A percentile compares a stretch with the other conserved stretches of the same genome.
Conservation (phyloP, 2,888 invertebrate genomes). For the Acrobeloides nanus region DNA sequence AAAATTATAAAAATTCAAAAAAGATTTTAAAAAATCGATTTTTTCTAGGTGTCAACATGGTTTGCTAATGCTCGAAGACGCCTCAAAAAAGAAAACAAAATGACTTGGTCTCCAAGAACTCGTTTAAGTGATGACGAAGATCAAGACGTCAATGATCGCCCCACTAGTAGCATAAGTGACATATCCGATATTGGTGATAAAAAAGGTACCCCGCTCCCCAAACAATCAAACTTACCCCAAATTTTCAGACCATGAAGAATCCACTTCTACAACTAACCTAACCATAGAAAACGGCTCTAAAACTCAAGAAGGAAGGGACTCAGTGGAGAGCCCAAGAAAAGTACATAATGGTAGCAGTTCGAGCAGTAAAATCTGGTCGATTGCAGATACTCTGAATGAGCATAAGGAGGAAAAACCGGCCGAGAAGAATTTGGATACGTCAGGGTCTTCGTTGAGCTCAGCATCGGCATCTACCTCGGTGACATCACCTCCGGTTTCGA, state of each 20-base stretch:
- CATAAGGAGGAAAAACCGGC: too few species aligned
- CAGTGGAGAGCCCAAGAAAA: too few species aligned
- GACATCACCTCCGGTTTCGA: too few species aligned
- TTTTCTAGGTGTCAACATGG: constrained; percentile 79
- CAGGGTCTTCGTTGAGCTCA: too few species aligned
- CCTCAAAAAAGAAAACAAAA: constrained; percentile 91
- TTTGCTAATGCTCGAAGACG: constrained; percentile 87
- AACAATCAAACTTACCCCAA: background rate
- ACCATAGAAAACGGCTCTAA: too few species aligned
- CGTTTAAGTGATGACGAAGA: constrained; percentile 56
- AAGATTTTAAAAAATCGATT: too few species aligned
- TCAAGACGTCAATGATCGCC: constrained; percentile 64
- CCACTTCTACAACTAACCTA: constrained; percentile 4
- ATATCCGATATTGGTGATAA: constrained; percentile 11
- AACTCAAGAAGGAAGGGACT: too few species aligned
- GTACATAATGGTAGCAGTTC: constrained; percentile 1
- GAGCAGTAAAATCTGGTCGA: constrained; percentile 47
- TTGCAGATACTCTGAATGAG: constrained; percentile 34
- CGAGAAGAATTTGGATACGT: too few species aligned
- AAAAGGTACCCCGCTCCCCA: constrained; percentile 3
- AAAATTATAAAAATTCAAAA: too few species aligned
- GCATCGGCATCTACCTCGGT: too few species aligned
- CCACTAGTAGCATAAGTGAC: constrained; percentile 7
- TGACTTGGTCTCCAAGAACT: constrained; percentile 93
- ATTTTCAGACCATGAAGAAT: constrained; percentile 4